phyloP scores from a whole-genome alignment of 1,140 invertebrate species.

The Megathymus violae region DNA sequence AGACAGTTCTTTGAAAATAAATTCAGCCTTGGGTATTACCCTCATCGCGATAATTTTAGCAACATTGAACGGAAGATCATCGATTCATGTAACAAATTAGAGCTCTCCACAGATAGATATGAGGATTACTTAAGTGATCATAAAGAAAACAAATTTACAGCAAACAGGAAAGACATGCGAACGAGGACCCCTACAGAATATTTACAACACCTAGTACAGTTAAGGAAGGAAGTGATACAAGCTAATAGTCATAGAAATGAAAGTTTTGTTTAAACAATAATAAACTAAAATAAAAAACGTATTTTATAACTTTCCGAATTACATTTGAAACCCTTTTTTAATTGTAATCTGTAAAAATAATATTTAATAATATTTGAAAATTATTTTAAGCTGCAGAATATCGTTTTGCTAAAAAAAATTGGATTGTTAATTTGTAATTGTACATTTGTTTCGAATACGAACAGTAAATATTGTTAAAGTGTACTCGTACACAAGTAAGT shows the following conservation, averaged over 20 bases:
- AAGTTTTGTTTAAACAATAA: conserved; percentile 22
- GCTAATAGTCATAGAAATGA: conserved; percentile 27
- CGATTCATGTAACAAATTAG: conserved; percentile 58
- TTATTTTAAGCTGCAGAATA: no score
- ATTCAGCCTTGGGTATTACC: conserved; percentile 34
- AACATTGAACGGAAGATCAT: conserved; percentile 57
- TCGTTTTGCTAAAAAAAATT: no score
- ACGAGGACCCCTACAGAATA: conserved; percentile 63
- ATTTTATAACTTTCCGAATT: no score
- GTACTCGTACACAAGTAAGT: no score
- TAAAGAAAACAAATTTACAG: conserved; percentile 31
- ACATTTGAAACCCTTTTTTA: no score
- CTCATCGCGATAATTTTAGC: conserved; percentile 40
- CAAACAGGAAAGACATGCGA: conserved; percentile 21
- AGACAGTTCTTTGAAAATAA: conserved; percentile 32
- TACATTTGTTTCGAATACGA: no score
- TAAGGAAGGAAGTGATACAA: conserved; percentile 61
- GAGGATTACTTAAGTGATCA: conserved; percentile 53
- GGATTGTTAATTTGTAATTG: no score
- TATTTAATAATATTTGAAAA: no score
- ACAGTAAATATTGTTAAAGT: no score
- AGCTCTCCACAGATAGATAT: conserved; percentile 58
- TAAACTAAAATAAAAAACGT: no score
- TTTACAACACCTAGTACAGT: conserved; percentile 67
- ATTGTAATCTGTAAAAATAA: no score